Evolutionary conservation across 2,888 invertebrate genomes (phyloP).

Genomic region (Archips xylosteana): DNA sequence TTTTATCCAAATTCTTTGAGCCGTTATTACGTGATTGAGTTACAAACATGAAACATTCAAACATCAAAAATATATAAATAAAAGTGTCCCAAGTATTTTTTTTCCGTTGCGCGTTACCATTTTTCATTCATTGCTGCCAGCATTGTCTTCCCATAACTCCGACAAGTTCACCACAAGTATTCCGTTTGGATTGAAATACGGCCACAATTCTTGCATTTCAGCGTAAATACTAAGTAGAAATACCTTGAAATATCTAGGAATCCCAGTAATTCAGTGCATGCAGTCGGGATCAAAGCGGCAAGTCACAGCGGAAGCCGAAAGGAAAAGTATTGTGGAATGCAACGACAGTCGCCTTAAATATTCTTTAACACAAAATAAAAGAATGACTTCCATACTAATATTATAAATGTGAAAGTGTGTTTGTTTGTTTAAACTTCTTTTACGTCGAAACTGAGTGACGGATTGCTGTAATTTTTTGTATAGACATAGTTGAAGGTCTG

Average conservation of each 20-base stretch:
- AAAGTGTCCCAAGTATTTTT: too few species aligned
- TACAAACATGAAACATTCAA: too few species aligned
- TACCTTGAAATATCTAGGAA: constrained; percentile 18
- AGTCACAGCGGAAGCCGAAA: neutral
- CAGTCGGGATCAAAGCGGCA: constrained; percentile 11
- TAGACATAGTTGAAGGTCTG: too few species aligned
- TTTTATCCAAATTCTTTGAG: too few species aligned
- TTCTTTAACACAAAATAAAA: constrained; percentile 4
- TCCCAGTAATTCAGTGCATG: constrained; percentile 9
- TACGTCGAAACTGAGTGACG: too few species aligned
- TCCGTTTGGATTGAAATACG: neutral
- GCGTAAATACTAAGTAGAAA: neutral
- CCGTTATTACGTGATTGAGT: too few species aligned
- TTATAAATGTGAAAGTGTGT: too few species aligned
- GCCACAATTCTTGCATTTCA: constrained; percentile 12
- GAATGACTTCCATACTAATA: neutral
- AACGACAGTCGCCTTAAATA: neutral
- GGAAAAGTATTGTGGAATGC: neutral
- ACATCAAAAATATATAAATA: too few species aligned
- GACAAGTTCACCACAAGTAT: neutral
- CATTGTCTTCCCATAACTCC: neutral
- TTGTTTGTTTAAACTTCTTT: too few species aligned
- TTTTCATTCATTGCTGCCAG: too few species aligned
- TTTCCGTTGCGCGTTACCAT: too few species aligned
- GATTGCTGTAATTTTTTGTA: too few species aligned